These are phyloP conservation scores for Lomographa bimaculata DNA, from an alignment of 2,888 invertebrate species.

Conservation along the genomic window DNA sequence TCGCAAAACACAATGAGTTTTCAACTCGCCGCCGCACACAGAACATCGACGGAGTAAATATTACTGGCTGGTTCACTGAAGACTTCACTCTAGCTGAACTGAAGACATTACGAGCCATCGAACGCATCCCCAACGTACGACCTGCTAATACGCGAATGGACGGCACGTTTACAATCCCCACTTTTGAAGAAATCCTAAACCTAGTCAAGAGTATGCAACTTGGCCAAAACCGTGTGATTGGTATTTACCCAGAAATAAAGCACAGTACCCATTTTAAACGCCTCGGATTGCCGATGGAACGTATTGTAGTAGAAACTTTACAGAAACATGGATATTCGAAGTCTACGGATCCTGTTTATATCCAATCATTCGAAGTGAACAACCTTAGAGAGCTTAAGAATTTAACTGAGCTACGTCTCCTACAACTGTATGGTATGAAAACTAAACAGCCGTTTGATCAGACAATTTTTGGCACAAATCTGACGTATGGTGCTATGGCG, in stretches of 20 bases:
- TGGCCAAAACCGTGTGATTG: slow-evolving; percentile 61
- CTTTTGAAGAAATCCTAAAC: slow-evolving; percentile 69
- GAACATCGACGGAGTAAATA: slow-evolving; percentile 51
- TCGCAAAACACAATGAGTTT: slow-evolving; percentile 57
- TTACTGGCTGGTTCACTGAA: slow-evolving; percentile 71
- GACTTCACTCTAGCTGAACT: slow-evolving; percentile 72
- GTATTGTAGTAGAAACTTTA: slow-evolving; percentile 58
- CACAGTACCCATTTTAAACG: slow-evolving; percentile 61
- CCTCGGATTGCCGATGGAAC: slow-evolving; percentile 65
- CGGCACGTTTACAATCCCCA: slow-evolving; percentile 57
- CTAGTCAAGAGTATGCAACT: slow-evolving; percentile 61
- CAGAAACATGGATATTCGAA: slow-evolving; percentile 60
- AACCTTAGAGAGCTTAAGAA: slow-evolving; percentile 64
- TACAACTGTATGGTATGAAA: slow-evolving; percentile 55
- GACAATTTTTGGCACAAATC: slow-evolving; percentile 41
- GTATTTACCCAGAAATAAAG: slow-evolving; percentile 75
- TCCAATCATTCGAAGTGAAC: slow-evolving; percentile 72
- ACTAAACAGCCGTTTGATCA: slow-evolving; percentile 58
- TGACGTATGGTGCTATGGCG: slow-evolving; percentile 68
- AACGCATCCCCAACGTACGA: slow-evolving; percentile 60
- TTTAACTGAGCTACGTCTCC: slow-evolving; percentile 55
- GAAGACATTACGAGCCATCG: slow-evolving; percentile 64
- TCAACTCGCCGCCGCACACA: slow-evolving; percentile 54
- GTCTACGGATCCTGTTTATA: slow-evolving; percentile 58
- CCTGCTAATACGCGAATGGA: slow-evolving; percentile 50